Percentiles rank a stretch among this genome's conserved stretches.
These are phyloP conservation scores for Egretta garzetta DNA, from an alignment of 2,113 vertebrate genomes.

Conservation along the genomic window DNA sequence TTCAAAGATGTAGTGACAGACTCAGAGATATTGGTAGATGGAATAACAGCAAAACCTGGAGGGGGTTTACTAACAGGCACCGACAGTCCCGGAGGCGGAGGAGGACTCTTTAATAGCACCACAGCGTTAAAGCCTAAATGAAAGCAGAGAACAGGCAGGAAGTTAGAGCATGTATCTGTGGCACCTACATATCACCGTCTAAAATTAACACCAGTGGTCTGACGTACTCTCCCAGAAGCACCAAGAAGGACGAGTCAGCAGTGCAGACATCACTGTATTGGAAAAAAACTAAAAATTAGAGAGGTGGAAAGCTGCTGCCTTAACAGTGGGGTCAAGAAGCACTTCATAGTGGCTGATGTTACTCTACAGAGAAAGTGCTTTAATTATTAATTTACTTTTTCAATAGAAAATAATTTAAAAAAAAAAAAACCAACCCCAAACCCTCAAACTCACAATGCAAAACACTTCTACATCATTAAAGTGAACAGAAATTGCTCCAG, in stretches of 20 bases:
- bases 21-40: constrained; percentile 81
- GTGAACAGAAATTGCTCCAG: neutral
- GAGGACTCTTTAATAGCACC: constrained; percentile 84
- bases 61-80: constrained; percentile 87
- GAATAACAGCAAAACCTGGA: constrained; percentile 90
- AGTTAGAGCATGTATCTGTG: neutral
- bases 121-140: constrained; percentile 87
- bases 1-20: constrained; percentile 72
- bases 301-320: neutral
- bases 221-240: neutral
- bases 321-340: neutral
- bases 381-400: neutral
- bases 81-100: constrained; percentile 84
- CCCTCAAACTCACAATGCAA: neutral
- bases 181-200: neutral
- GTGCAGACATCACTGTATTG: neutral
- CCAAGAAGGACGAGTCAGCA: neutral
- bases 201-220: neutral
- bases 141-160: neutral
- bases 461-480: neutral
- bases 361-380: neutral
- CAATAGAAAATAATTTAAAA: neutral
- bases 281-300: neutral
- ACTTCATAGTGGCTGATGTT: neutral
- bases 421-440: too few relatives aligned